Conservation (phyloP, 2,113 vertebrate genomes). For the Sturnira hondurensis region DNA sequence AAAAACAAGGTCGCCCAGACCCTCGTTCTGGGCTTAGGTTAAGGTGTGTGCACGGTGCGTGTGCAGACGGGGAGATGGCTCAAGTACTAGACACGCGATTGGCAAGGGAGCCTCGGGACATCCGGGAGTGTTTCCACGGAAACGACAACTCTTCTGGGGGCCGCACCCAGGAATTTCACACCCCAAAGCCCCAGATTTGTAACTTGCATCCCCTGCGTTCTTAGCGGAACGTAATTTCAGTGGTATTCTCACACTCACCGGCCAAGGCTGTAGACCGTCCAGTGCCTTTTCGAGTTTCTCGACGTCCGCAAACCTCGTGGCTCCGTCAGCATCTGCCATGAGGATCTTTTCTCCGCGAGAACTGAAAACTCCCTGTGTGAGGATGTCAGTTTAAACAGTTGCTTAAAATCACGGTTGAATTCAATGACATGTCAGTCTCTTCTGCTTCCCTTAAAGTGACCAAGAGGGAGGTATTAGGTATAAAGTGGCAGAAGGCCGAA, state of each 20-base stretch:
- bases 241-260: slow-evolving; percentile 80
- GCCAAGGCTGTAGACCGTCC: slow-evolving; percentile 84
- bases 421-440: not conserved
- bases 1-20: not conserved
- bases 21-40: not conserved
- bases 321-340: slow-evolving; percentile 98
- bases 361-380: slow-evolving; percentile 89
- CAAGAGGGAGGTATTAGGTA: not conserved
- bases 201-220: not conserved
- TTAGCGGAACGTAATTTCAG: not conserved
- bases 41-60: not conserved
- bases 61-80: not conserved
- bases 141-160: not conserved
- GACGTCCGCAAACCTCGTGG: slow-evolving; percentile 94
- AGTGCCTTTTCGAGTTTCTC: slow-evolving; percentile 93
- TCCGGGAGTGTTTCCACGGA: not conserved
- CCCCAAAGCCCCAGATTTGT: not conserved
- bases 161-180: not conserved
- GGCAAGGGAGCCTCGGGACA: not conserved
- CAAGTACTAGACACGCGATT: not conserved
- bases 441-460: not conserved
- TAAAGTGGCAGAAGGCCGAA: not conserved
- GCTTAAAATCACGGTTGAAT: slow-evolving; percentile 8
- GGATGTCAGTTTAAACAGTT: not conserved
- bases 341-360: slow-evolving; percentile 90